Base-by-base conservation (phyloP, 2,888 invertebrate species). In the Hirtodrosophila cameraria region DNA sequence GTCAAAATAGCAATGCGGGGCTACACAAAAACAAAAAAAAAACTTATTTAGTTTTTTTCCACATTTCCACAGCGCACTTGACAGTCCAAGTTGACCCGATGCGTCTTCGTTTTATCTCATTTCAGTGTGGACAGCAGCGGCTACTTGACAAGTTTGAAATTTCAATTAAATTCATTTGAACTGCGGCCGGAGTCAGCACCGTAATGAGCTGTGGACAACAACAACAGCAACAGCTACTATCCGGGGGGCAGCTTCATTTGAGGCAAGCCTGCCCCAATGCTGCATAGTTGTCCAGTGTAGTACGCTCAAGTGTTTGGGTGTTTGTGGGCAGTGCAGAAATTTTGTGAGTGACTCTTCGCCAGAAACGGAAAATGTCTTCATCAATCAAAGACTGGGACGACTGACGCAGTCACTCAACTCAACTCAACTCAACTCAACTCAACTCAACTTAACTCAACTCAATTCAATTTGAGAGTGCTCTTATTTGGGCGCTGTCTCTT, bases 161-260 rank as follows among this genome's bases (percentile, higher is more conserved):
- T 84, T 87, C 83, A 85, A 87, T 84, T 87, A 84, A 87, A 87
- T 75, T 82, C 87, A 86, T 85, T 84, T 85, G 85, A 82, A 84
- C 85, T 83, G 85, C 73, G 87, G 82, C 74, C 63, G 50, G 62
- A 63, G 35, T 59, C 55, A 53, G 49, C 42, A 59, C 67, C 79
- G 72, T 86, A 86, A 81, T 80, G 80, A 82, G 86, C 50, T 65
- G 57, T 65, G 67, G 67, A 59, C 69, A 54, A 50, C 54, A 45
- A n/a, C n/a, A n/a, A n/a, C n/a, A n/a, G n/a, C 33, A 50, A 25
- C 58, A 58, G 30, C 55, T 49, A 41, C 53, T 66, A 55, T 55
- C 57, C 61, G 41, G 48, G 28, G 55, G 49, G 39, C 67, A 73
- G 54, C 41, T 54, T 45, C 23, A 57, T 12, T 38, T 41, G 30